Percentiles rank a stretch among this genome's conserved stretches.
phyloP scores from a whole-genome alignment of 2,113 vertebrate genomes.

The Trogon surrucura region DNA sequence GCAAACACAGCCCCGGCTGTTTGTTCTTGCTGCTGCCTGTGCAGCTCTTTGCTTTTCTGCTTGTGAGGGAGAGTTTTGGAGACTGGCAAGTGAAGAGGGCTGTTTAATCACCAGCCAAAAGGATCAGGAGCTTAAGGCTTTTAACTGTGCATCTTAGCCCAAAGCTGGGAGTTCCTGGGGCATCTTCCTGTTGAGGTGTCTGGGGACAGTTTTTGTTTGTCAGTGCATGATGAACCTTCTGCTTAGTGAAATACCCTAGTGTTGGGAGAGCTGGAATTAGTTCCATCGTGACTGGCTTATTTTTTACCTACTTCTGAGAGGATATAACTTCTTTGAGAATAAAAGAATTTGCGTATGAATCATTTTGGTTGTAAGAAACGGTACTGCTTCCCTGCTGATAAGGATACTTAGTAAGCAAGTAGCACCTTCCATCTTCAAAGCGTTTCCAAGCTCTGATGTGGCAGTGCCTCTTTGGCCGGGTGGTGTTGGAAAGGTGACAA shows the following conservation, averaged over 20 bases:
- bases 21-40: background rate
- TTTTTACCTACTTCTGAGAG: slow-evolving; percentile 23
- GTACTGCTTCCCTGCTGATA: slow-evolving; percentile 33
- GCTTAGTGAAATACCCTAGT: background rate
- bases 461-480: background rate
- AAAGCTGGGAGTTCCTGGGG: background rate
- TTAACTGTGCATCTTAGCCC: background rate
- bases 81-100: background rate
- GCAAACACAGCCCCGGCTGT: background rate
- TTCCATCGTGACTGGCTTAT: background rate
- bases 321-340: background rate
- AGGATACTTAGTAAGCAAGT: slow-evolving; percentile 19
- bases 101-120: background rate
- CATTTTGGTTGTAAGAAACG: background rate
- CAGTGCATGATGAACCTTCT: background rate
- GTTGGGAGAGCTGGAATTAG: background rate
- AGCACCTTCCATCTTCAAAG: slow-evolving; percentile 37
- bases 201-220: background rate
- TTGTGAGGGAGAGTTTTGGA: background rate
- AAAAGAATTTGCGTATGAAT: background rate
- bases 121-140: slow-evolving; percentile 4
- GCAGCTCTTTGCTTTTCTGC: background rate
- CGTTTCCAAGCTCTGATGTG: background rate
- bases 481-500: background rate
- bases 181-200: background rate